Evolutionary conservation across 1,140 invertebrate genomes (phyloP).

Genomic region (Drosophila sp.): DNA sequence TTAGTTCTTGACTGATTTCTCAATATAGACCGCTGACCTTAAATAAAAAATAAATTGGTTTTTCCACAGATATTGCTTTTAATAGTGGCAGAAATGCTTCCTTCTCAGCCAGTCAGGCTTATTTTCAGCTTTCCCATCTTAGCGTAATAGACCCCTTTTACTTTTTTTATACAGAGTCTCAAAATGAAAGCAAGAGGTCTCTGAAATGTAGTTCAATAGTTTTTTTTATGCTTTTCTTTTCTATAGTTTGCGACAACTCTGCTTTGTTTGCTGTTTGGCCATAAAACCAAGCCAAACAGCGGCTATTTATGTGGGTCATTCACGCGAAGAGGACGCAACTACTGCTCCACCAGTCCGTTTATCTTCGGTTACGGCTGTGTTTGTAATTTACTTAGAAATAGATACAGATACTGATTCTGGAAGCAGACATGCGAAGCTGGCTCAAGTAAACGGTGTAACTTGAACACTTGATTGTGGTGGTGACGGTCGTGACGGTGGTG

Average conservation of each 20-base stretch:
- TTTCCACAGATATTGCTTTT: no score
- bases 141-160: no score
- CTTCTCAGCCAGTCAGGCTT: no score
- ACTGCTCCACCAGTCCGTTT: background rate
- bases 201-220: constrained; percentile 37
- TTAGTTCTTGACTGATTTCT: no score
- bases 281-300: constrained; percentile 49
- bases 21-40: no score
- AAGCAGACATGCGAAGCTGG: constrained; percentile 28
- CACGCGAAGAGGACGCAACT: constrained; percentile 30
- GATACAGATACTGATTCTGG: constrained; percentile 54
- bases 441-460: constrained; percentile 57
- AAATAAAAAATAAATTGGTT: no score
- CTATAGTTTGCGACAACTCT: constrained; percentile 21
- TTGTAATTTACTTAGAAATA: constrained; percentile 72
- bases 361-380: constrained; percentile 8
- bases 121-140: no score
- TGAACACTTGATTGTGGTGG: constrained; percentile 61
- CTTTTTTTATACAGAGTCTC: no score
- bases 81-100: no score
- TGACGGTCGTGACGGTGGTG: constrained; percentile 46
- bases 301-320: constrained; percentile 76
- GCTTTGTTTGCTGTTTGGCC: constrained; percentile 64
- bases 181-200: constrained; percentile 1
- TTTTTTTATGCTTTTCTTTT: constrained; percentile 13